Evolutionary conservation across 2,113 vertebrate species (phyloP).

Genomic region (Pandion haliaetus): DNA sequence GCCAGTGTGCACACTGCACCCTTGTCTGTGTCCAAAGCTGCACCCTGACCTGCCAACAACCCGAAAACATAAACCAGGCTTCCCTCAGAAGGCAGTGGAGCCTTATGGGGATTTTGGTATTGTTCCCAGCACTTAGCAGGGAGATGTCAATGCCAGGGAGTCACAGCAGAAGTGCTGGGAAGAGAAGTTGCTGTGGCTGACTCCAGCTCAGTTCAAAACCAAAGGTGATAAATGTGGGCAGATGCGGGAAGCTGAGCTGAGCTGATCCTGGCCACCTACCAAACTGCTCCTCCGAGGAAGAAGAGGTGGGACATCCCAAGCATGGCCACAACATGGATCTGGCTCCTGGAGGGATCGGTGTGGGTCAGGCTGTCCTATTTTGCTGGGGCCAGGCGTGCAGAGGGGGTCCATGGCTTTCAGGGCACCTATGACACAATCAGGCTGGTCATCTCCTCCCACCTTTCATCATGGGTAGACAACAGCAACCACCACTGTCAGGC

Average conservation of each 20-base stretch:
- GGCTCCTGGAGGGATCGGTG: constrained; percentile 19
- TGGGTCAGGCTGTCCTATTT: background rate
- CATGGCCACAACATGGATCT: background rate
- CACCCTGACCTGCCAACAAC: background rate
- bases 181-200: background rate
- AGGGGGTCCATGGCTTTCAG: background rate
- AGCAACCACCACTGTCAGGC: background rate
- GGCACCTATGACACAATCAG: background rate
- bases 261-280: background rate
- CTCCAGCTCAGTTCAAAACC: background rate
- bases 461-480: background rate
- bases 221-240: background rate
- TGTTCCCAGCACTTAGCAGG: background rate
- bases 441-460: background rate
- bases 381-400: background rate
- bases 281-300: constrained; percentile 32
- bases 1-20: background rate
- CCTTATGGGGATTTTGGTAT: background rate
- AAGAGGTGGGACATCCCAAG: constrained; percentile 19
- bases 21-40: background rate
- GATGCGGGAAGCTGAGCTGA: background rate
- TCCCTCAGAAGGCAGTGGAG: background rate
- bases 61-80: background rate
- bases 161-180: background rate
- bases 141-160: background rate